A percentile compares a stretch with the other conserved stretches of the same genome.
These are phyloP conservation scores for Eutrigla gurnardus DNA, from an alignment of 2,797 vertebrate species.

Conservation along the genomic window DNA sequence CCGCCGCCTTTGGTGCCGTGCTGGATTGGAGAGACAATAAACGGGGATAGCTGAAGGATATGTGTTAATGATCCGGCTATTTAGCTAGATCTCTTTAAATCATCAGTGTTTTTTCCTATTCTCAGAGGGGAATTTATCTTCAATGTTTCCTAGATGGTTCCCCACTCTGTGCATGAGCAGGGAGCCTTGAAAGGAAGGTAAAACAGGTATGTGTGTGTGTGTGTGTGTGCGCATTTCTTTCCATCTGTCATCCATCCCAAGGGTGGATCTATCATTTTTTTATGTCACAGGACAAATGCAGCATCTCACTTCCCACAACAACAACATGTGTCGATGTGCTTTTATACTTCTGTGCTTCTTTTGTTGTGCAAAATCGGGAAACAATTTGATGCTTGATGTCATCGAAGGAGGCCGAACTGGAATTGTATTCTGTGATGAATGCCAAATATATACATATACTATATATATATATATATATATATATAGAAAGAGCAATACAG, in stretches of 20 bases:
- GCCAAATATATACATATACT: background rate
- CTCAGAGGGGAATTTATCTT: constrained; percentile 1
- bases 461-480: background rate
- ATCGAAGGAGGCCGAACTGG: constrained; percentile 6
- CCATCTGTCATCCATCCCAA: constrained; percentile 41
- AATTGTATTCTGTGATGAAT: background rate
- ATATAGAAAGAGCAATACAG: background rate
- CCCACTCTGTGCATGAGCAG: background rate
- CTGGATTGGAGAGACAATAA: constrained; percentile 46
- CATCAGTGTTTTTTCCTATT: constrained; percentile 2
- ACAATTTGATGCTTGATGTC: constrained; percentile 11
- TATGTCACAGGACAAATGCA: constrained; percentile 41
- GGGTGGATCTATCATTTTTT: constrained; percentile 32
- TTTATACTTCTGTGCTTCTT: background rate
- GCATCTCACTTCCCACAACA: constrained; percentile 28
- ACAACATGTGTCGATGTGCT: constrained; percentile 21
- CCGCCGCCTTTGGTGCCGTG: constrained; percentile 37
- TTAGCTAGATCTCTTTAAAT: constrained; percentile 25
- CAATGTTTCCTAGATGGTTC: background rate
- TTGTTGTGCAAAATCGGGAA: constrained; percentile 17
- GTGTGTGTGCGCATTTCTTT: constrained; percentile 3
- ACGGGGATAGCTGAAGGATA: constrained; percentile 31
- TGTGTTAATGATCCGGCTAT: constrained; percentile 48
- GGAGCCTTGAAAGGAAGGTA: background rate
- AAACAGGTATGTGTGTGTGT: background rate